A percentile compares a stretch with the other conserved stretches of the same genome.
These are phyloP conservation scores for Cassiopea xamachana DNA, from an alignment of 30 jellyfish, hydroid and myxozoan genomes.

Conservation along the genomic window DNA sequence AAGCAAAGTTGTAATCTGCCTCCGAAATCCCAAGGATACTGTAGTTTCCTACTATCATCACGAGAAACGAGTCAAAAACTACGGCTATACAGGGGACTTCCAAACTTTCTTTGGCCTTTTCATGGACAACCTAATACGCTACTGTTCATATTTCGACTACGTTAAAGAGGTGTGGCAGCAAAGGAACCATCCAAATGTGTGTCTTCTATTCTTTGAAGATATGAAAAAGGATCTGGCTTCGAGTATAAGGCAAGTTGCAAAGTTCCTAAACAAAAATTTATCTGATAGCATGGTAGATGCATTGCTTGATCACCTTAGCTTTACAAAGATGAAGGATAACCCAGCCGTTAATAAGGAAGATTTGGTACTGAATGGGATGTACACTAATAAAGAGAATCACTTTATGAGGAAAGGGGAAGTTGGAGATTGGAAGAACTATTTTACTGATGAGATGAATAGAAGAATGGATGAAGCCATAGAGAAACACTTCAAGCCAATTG, in stretches of 20 bases:
- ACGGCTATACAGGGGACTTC: conserved; percentile 16
- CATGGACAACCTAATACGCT: conserved; percentile 35
- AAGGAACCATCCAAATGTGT: conserved; percentile 48
- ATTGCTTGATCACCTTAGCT: not conserved
- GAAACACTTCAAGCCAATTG: conserved; percentile 30
- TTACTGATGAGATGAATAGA: conserved; percentile 47
- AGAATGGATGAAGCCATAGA: conserved; percentile 38
- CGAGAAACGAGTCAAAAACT: not conserved
- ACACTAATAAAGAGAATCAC: not conserved
- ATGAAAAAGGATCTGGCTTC: conserved; percentile 40
- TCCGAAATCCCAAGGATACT: conserved; percentile 28
- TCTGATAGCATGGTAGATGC: not conserved
- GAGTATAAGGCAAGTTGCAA: conserved; percentile 24
- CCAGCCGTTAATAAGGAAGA: not conserved
- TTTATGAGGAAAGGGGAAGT: conserved; percentile 51
- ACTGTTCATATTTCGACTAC: conserved; percentile 45
- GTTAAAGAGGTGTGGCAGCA: conserved; percentile 44
- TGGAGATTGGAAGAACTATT: conserved; percentile 58
- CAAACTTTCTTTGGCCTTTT: conserved; percentile 14
- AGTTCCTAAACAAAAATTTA: not conserved
- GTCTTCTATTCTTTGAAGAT: conserved; percentile 39
- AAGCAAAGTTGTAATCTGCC: conserved; percentile 14
- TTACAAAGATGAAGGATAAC: not conserved
- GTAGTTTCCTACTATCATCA: conserved; percentile 19
- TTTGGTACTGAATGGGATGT: not conserved